Base-by-base conservation (phyloP, 2,888 invertebrate species). In the Drosophila merina region DNA sequence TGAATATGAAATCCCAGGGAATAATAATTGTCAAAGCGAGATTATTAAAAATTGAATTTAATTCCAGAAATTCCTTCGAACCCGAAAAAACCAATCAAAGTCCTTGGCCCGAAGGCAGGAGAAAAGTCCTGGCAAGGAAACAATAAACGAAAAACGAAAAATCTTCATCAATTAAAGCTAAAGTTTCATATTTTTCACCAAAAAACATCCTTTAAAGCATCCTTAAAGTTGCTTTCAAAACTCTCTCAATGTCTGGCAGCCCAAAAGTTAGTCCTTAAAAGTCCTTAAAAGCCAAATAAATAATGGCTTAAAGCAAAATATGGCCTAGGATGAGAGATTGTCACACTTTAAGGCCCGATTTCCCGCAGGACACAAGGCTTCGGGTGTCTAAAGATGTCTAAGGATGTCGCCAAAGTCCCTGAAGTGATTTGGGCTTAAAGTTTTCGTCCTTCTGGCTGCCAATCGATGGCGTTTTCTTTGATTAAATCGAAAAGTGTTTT, bases 371-470 rank as follows among this genome's bases (percentile, higher is more conserved):
- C 9, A 33, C 26, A 14, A 20, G 20, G 20, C 20, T 20, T 20
- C 0, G 20, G 20, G 20, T 36, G 56, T 36, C 55, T 4, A n/a
- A 47, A 2, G 20, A 36, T 36, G 56, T 36, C 55, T 4, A n/a
- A 47, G 20, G 20, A 47, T 47, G 47, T 47, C 48, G 4, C n/a
- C 36, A 48, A 60, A 47, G 10, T 60, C 62, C 47, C 60, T 7
- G 26, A 60, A 60, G 60, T 40, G 60, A 60, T 60, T 60, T 48
- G 7, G 59, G 60, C 26, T 50, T 56, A 47, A 56, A 56, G 55
- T 47, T 42, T 10, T 33, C 20, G 20, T 20, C 20, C 20, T 40
- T n/a, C 14, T 40, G 55, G 9, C 10, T 3, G 12, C 50, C 47
- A 62, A 48, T 62, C 60, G 57, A 59, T 45, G 30, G 40, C 20